Base-by-base conservation (phyloP, 2,113 vertebrate species). In the Ammospiza caudacuta region DNA sequence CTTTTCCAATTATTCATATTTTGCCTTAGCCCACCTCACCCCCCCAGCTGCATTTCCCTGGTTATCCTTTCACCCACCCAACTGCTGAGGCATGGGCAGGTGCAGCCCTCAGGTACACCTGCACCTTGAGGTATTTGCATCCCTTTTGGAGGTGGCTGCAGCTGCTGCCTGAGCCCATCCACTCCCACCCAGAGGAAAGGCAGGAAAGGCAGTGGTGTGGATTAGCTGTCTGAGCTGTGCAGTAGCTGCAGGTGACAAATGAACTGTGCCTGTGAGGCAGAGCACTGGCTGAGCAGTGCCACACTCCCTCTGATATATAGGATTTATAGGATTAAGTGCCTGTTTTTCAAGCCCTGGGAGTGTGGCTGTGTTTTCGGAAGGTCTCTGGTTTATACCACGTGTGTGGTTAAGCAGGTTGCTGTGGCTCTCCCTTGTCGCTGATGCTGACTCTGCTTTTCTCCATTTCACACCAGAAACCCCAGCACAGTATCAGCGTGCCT, bases 401-500 rank as follows among this genome's bases (percentile, higher is more conserved):
- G 0, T 4, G 0, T 39, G 51, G 11, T 25, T 11, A 11, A 46
- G 66, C 0, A 41, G 79, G 66, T 19, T 62, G 46, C 69, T 54
- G 23, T 52, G 61, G 55, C 63, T 74, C 37, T 89, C 31, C 19
- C n/a, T 80, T 76, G 72, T 47, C 43, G 17, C 47, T 27, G 49
- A 7, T 22, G 74, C 22, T 68, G 44, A 52, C 41, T 41, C 49
- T 15, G 19, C 17, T 76, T 54, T 67, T 41, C 64, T 37, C 69
- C 29, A 12, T 21, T 78, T 66, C 8, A 4, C 14, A 63, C 15
- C 54, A 19, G 12, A 73, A 75, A 61, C 19, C 35, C 12, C 70
- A 69, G 61, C 57, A 41, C 1, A 6, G 0, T 5, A 81, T 4
- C 82, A 83, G n/a, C 0, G 0, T 31, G 52, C 33, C 46, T 3